Conservation (phyloP, 2,797 vertebrate species). For the Coilia nasus region DNA sequence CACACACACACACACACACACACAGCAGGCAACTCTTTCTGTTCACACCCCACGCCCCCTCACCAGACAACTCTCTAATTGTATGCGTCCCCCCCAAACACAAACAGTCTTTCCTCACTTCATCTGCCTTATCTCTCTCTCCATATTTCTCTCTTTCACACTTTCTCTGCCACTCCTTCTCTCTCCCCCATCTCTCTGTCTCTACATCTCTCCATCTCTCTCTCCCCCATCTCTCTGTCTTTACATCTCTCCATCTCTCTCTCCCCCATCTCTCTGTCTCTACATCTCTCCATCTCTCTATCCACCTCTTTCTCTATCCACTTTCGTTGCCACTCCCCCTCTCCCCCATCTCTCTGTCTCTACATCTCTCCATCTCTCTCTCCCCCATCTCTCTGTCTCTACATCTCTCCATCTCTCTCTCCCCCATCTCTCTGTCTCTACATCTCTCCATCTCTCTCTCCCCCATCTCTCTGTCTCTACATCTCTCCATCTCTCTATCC, state of each 20-base stretch:
- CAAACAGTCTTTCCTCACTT: not conserved
- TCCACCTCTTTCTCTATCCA: too few species aligned
- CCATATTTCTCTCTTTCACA: not conserved
- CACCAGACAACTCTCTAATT: not conserved
- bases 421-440: too few species aligned
- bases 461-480: not conserved
- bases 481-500: not conserved
- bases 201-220: not conserved
- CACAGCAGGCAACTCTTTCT: too few species aligned
- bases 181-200: not conserved
- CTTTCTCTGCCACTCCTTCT: too few species aligned
- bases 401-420: not conserved
- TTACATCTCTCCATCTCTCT: too few species aligned
- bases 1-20: too few species aligned
- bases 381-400: too few species aligned
- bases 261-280: not conserved
- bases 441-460: not conserved
- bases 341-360: too few species aligned
- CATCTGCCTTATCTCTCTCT: too few species aligned
- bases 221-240: not conserved
- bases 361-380: not conserved
- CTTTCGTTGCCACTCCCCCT: not conserved
- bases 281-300: too few species aligned
- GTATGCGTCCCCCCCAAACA: too few species aligned
- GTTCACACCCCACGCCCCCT: not conserved